A percentile compares a stretch with the other conserved stretches of the same genome.
phyloP scores from a whole-genome alignment of 2,797 vertebrate genomes.

The Syndactyla subalaris region DNA sequence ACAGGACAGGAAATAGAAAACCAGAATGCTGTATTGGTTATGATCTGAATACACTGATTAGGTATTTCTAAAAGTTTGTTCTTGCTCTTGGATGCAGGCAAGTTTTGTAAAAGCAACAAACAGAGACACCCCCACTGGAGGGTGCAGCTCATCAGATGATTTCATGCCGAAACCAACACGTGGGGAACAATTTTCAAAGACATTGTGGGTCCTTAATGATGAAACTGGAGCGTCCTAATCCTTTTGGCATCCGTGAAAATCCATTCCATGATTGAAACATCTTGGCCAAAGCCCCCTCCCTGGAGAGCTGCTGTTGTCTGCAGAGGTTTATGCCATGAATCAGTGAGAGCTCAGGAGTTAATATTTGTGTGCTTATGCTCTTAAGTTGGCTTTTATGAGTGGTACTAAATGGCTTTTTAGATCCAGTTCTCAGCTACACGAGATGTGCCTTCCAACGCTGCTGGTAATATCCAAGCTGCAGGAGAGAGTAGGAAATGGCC shows the following conservation, averaged over 20 bases:
- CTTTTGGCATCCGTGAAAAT: background rate
- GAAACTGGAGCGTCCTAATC: background rate
- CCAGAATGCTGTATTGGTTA: background rate
- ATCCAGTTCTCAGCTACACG: background rate
- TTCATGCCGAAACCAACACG: background rate
- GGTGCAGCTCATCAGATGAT: background rate
- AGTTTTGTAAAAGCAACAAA: background rate
- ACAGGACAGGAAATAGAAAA: conserved; percentile 33
- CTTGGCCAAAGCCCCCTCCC: background rate
- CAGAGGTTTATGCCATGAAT: background rate
- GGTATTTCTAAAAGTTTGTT: background rate
- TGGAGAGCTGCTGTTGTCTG: background rate
- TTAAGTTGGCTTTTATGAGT: background rate
- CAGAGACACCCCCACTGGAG: background rate
- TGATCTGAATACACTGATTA: background rate
- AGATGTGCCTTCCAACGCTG: background rate
- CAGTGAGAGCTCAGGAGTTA: conserved; percentile 12
- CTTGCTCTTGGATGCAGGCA: background rate
- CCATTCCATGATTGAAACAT: background rate
- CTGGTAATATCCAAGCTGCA: background rate
- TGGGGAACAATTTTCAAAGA: background rate
- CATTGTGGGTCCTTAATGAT: background rate
- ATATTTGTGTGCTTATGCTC: background rate
- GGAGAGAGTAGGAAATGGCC: conserved; percentile 4
- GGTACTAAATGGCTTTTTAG: conserved; percentile 13